A percentile compares a stretch with the other conserved stretches of the same genome.
These are phyloP conservation scores for Pygoscelis antarcticus DNA, from an alignment of 2,113 vertebrate species.

Conservation along the genomic window DNA sequence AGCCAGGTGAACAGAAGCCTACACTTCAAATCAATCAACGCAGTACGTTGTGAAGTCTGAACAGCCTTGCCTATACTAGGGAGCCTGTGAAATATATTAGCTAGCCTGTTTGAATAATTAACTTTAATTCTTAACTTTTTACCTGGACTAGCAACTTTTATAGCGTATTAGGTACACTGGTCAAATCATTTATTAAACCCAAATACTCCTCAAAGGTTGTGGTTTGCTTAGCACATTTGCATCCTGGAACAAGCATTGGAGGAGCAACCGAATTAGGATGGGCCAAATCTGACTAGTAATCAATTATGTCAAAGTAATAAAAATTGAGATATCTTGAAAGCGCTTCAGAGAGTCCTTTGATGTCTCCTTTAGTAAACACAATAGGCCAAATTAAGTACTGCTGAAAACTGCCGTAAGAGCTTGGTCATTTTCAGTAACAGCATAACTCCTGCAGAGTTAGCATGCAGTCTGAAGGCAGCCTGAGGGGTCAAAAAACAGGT, in stretches of 20 bases:
- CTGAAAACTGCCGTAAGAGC: background rate
- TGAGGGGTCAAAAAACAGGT: slow-evolving; percentile 10
- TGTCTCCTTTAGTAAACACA: slow-evolving; percentile 15
- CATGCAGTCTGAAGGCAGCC: background rate
- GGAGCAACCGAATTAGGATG: background rate
- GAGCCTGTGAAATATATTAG: background rate
- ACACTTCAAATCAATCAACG: background rate
- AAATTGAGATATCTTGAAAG: background rate
- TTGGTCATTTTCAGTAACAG: background rate
- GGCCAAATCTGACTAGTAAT: slow-evolving; percentile 17
- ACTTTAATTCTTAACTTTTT: background rate
- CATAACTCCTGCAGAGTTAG: background rate
- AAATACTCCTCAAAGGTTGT: background rate
- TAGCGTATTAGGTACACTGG: background rate
- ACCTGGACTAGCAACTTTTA: background rate
- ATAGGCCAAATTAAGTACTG: background rate
- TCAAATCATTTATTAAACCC: background rate
- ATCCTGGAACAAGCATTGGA: background rate
- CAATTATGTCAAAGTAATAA: background rate
- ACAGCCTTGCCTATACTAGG: background rate
- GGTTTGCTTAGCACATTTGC: background rate
- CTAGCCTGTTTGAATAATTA: background rate
- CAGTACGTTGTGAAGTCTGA: background rate
- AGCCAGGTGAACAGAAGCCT: background rate
- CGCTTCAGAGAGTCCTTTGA: background rate